These are phyloP conservation scores for Anthonomus grandis DNA, from an alignment of 1,140 invertebrate genomes.

Conservation along the genomic window DNA sequence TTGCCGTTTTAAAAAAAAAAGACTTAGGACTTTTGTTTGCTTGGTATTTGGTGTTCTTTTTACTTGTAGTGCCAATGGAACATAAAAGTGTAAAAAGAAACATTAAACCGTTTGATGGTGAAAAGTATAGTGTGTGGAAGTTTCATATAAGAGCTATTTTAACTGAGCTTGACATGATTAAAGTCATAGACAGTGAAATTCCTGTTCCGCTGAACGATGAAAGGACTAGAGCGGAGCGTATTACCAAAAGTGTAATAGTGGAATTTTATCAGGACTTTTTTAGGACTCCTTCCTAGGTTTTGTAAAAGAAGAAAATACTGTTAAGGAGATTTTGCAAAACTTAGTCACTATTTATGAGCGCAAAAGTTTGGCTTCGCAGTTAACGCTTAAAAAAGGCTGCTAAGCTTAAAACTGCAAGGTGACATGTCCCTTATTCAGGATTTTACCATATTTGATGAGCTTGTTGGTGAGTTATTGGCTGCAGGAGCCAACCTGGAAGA, in stretches of 20 bases:
- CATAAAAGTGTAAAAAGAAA: too few species aligned
- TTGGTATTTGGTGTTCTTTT: too few species aligned
- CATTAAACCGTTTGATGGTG: too few species aligned
- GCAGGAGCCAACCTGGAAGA: conserved; percentile 34
- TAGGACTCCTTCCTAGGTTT: not conserved
- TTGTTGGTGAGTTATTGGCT: conserved; percentile 43
- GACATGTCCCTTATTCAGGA: too few species aligned
- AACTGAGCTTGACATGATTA: conserved; percentile 6
- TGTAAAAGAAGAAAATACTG: not conserved
- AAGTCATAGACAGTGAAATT: conserved; percentile 10
- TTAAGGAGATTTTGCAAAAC: too few species aligned
- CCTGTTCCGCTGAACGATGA: not conserved
- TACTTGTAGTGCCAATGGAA: not conserved
- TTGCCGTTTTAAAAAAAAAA: too few species aligned
- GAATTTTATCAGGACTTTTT: too few species aligned
- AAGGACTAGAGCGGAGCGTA: conserved; percentile 36
- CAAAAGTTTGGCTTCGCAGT: too few species aligned
- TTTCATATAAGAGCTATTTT: not conserved
- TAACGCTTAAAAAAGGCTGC: not conserved
- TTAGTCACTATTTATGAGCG: too few species aligned
- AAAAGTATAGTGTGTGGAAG: too few species aligned
- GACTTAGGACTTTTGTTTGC: too few species aligned
- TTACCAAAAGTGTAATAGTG: conserved; percentile 36
- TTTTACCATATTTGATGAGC: too few species aligned
- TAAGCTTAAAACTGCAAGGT: conserved; percentile 28